phyloP scores from a whole-genome alignment of 2,113 vertebrate genomes.

The Dipodomys merriami region DNA sequence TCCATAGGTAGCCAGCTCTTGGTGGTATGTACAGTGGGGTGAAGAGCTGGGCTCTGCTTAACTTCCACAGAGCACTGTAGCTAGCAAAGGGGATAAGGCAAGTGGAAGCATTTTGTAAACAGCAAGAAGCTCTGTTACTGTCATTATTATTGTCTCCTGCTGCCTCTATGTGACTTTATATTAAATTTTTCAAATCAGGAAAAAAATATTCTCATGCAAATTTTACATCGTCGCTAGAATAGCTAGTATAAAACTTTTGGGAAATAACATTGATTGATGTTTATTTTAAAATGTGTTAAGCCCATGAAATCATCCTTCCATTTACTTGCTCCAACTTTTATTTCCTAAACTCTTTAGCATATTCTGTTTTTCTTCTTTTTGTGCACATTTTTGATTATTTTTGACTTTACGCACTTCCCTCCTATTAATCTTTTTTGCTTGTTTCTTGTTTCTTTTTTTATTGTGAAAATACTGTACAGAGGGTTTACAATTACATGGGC shows the following conservation, averaged over 20 bases:
- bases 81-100: not conserved
- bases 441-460: not conserved
- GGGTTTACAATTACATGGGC: too few species aligned
- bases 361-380: conserved; percentile 8
- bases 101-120: not conserved
- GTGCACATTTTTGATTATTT: not conserved
- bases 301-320: conserved; percentile 12
- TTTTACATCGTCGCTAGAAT: not conserved
- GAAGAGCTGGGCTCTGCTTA: too few species aligned
- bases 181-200: conserved; percentile 34
- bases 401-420: not conserved
- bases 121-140: not conserved
- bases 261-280: not conserved
- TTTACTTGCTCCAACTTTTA: conserved; percentile 1
- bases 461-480: too few species aligned
- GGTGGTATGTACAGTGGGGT: accelerated
- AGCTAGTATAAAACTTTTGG: not conserved
- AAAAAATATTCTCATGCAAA: conserved; percentile 42
- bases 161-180: not conserved
- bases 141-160: not conserved
- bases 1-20: not conserved
- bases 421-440: not conserved
- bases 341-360: conserved; percentile 22
- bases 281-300: not conserved
- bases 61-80: not conserved